Evolutionary conservation across 2,797 vertebrate species (phyloP), one percentile per base, ranked within the genome.

Genomic region (Anguilla pacifica): DNA sequence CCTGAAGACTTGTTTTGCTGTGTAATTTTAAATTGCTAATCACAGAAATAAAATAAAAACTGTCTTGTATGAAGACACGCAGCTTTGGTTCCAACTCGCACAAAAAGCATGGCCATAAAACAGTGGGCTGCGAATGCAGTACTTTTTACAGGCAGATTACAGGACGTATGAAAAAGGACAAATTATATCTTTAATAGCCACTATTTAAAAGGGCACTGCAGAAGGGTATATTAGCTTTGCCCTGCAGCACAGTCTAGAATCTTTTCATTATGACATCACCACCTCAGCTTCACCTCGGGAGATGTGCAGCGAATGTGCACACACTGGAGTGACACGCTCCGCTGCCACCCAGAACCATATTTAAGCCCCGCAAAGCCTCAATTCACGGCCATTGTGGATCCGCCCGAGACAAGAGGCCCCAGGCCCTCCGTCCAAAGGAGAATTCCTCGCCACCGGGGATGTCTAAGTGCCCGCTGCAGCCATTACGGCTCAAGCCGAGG

Each of bases 121-220:
- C 79, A 43, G 35, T 51, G 15, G 79, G 46, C 9, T 51, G 51
- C 43, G 22, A 82, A 82, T n/a, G 25, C 79, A 82, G 43, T n/a
- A 19, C 79, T 82, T 82, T 51, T 82, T 25, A 51, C 19, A 51
- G 46, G 46, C 43, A 82, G 79, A 82, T 82, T 82, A 82, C 79
- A 35, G 79, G 79, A 82, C n/a, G 51, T 82, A 46, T n/a, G 43
- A 51, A 82, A 81, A 82, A 25, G 11, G 43, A 51, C 79, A 82
- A 82, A 82, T 82, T 51, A 82, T 25, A 82, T 82, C 79, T 82
- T 82, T n/a, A 51, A 82, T 49, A 82, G 51, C 43, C 46, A 49
- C 79, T 28, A 51, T 51, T 82, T 82, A 82, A 49, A n/a, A 82
- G 79, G 79, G 46, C 43, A 82, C 79, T 46, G 3, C 79, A 82